Conservation (phyloP, 1,140 invertebrate genomes). For the Ylistrum balloti region DNA sequence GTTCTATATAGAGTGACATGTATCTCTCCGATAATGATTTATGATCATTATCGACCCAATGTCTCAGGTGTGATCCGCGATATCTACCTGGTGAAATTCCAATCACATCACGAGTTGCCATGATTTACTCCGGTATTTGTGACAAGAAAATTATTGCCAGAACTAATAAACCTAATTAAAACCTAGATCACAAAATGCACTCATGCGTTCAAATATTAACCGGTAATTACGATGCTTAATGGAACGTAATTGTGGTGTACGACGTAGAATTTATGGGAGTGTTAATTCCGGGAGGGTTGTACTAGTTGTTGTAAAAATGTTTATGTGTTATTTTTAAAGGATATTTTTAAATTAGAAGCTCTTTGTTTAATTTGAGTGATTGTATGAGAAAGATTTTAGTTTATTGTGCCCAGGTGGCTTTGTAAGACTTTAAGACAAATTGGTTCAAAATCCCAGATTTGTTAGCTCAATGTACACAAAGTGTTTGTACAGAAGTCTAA, state of each 20-base stretch:
- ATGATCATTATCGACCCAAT: conserved; percentile 3
- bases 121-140: background rate
- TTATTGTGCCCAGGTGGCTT: too few relatives aligned
- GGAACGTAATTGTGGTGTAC: background rate
- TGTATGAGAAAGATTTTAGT: too few relatives aligned
- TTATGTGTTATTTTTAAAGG: too few relatives aligned
- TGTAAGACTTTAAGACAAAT: too few relatives aligned
- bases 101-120: background rate
- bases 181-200: background rate
- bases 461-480: too few relatives aligned
- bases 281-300: background rate
- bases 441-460: too few relatives aligned
- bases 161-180: conserved; percentile 24
- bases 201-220: background rate
- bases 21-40: background rate
- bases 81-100: conserved; percentile 9
- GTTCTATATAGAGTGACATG: background rate
- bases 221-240: conserved; percentile 11
- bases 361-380: too few relatives aligned
- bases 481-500: too few relatives aligned
- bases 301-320: too few relatives aligned
- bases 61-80: background rate
- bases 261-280: background rate
- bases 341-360: too few relatives aligned
- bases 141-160: conserved; percentile 8